These are phyloP conservation scores for Apodemia hepburni DNA, from an alignment of 2,888 invertebrate genomes.

Conservation along the genomic window DNA sequence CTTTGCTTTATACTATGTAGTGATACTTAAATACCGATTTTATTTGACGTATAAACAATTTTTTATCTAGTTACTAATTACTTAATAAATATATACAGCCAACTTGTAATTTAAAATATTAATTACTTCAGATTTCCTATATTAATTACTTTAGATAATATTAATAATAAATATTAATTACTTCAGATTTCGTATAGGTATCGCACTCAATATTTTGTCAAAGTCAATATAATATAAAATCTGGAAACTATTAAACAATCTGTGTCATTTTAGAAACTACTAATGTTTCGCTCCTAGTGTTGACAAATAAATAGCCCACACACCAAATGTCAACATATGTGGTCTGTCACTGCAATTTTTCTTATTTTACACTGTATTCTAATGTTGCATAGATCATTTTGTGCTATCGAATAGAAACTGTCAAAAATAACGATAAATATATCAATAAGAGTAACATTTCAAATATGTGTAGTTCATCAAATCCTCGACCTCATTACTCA, in stretches of 20 bases:
- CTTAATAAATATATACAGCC: too few species aligned
- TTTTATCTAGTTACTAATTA: too few species aligned
- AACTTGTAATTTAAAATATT: too few species aligned
- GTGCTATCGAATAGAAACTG: background rate
- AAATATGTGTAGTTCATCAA: constrained; percentile 62
- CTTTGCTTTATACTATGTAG: too few species aligned
- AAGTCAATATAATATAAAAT: background rate
- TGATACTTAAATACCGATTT: too few species aligned
- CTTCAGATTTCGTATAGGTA: too few species aligned
- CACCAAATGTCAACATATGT: constrained; percentile 43
- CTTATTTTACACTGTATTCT: background rate
- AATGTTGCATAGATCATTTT: background rate
- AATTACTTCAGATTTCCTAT: too few species aligned
- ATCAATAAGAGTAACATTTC: constrained; percentile 55
- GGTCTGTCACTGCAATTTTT: background rate
- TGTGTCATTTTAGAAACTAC: background rate
- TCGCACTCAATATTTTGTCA: too few species aligned
- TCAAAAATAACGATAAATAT: constrained; percentile 44
- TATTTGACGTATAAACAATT: too few species aligned
- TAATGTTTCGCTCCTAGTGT: constrained; percentile 39
- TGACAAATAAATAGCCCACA: constrained; percentile 50
- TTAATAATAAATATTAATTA: too few species aligned
- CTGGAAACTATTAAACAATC: constrained; percentile 11
- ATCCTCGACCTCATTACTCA: constrained; percentile 65
- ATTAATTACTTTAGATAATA: too few species aligned